Base-by-base conservation (phyloP, 2,113 vertebrate genomes). In the Clarias gariepinus region DNA sequence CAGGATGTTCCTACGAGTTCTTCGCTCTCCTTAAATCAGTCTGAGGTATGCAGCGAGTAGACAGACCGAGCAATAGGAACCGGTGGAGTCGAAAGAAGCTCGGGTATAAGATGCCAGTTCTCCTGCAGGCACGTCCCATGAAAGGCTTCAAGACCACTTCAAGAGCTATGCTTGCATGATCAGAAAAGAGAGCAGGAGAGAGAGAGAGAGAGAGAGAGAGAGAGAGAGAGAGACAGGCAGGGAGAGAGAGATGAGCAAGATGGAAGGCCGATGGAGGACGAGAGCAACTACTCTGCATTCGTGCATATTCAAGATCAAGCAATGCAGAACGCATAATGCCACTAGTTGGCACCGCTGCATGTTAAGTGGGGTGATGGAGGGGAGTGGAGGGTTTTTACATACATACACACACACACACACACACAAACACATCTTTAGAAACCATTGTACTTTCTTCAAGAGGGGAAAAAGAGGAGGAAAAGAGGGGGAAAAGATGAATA, bases 281-380 rank as follows among this genome's bases (percentile, higher is more conserved):
- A 82, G 79, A 33, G 55, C 69, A 61, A 76, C 58, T 15, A 41
- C 79, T 68, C 55, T 13, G 11, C 53, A 55, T 57, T 36, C 47
- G 86, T 81, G 81, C 76, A 86, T 82, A 84, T 88, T 81, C 81
- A 81, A 76, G 84, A 74, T 83, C 63, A n/a, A 86, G 57, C 85
- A 76, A 84, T 86, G 68, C 64, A 84, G 83, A 81, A 85, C 33
- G 55, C 81, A 77, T 83, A 79, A 88, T 78, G 73, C 61, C 61
- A 77, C 47, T 76, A 71, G 71, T 66, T 78, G 86, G 52, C 52
- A 68, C 60, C 58, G 36, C 79, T 82, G 79, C 68, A 82, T 86
- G 85, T 86, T 86, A 82, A 86, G 80, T 87, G 81, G 81, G 71
- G 81, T 77, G 60, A 57, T 83, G 61, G 57, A 63, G 57, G 78